A percentile compares a stretch with the other conserved stretches of the same genome.
These are phyloP conservation scores for Rynchops niger DNA, from an alignment of 2,113 vertebrate genomes.

Conservation along the genomic window DNA sequence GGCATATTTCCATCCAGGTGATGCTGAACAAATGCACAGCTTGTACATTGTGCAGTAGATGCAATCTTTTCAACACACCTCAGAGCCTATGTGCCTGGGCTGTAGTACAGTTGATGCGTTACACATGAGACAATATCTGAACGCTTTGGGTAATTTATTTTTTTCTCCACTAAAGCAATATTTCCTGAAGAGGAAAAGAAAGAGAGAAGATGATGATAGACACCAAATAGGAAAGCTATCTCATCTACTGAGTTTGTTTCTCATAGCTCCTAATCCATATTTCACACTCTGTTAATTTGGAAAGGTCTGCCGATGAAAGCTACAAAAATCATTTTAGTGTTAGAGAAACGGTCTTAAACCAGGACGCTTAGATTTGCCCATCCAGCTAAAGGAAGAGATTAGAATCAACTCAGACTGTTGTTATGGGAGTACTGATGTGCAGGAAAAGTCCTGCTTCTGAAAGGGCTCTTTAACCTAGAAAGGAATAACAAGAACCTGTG, in stretches of 20 bases:
- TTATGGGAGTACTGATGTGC: neutral
- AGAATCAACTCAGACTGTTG: neutral
- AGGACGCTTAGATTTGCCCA: neutral
- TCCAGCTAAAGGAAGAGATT: neutral
- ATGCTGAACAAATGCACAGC: neutral
- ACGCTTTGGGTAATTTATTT: neutral
- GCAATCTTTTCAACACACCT: neutral
- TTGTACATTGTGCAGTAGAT: neutral
- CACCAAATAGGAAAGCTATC: neutral
- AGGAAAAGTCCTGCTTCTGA: neutral
- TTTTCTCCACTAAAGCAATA: neutral
- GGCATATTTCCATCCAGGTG: neutral
- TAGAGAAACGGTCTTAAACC: neutral
- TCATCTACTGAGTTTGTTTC: neutral
- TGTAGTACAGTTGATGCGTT: neutral
- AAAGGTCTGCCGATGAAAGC: neutral
- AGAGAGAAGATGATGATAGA: neutral
- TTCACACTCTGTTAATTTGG: slow-evolving; percentile 1
- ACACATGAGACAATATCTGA: neutral
- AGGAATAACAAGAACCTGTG: neutral
- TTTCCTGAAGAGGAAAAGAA: neutral
- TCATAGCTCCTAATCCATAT: neutral
- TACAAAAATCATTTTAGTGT: neutral
- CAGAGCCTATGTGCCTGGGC: neutral
- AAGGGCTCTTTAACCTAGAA: neutral